phyloP scores from a whole-genome alignment of 2,113 vertebrate species.

The Vidua chalybeata region DNA sequence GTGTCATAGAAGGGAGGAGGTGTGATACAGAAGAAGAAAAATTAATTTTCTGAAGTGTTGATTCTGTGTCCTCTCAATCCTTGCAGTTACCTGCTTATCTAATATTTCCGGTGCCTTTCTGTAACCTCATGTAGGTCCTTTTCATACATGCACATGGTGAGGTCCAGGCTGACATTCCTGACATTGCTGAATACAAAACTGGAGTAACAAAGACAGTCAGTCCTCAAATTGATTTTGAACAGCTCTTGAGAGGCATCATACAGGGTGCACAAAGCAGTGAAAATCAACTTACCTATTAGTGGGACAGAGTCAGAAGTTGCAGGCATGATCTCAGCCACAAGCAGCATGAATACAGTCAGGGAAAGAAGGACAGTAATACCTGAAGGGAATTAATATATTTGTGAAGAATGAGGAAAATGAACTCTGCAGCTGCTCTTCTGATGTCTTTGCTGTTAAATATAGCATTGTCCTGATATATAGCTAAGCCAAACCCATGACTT shows the following conservation, averaged over 20 bases:
- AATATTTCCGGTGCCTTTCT: background rate
- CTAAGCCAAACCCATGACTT: background rate
- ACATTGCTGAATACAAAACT: background rate
- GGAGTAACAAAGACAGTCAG: background rate
- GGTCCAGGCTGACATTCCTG: background rate
- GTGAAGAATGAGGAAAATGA: background rate
- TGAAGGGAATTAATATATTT: slow-evolving; percentile 48
- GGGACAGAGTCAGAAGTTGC: slow-evolving; percentile 91
- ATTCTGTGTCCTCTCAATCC: background rate
- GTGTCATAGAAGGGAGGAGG: rapidly evolving
- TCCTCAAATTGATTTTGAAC: background rate
- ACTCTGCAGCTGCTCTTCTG: background rate
- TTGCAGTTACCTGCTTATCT: background rate
- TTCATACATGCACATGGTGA: background rate
- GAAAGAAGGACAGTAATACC: slow-evolving; percentile 91
- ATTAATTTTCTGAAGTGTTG: background rate
- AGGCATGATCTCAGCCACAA: slow-evolving; percentile 93
- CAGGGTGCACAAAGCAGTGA: background rate
- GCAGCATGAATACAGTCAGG: slow-evolving; percentile 91
- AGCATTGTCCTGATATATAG: background rate
- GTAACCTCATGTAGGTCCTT: background rate
- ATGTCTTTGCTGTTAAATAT: background rate
- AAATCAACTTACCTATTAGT: slow-evolving; percentile 80
- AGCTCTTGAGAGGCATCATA: background rate
- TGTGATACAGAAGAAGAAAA: background rate